phyloP scores from a whole-genome alignment of 2,797 vertebrate species.

The Furcifer pardalis region DNA sequence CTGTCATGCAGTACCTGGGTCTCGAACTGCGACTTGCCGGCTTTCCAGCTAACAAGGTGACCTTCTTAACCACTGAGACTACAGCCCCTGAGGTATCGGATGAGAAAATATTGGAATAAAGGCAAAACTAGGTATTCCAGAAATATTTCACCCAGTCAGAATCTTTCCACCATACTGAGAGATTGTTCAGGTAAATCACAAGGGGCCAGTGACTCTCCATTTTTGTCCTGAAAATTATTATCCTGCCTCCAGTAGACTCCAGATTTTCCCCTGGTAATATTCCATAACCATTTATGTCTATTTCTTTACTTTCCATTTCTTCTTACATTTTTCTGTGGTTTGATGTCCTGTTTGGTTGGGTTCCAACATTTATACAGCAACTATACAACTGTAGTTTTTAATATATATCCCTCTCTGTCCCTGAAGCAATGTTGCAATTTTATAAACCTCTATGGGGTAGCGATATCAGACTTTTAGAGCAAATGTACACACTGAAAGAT shows the following conservation, averaged over 20 bases:
- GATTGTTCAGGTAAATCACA: neutral
- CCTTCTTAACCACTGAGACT: too few species aligned
- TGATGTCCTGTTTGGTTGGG: neutral
- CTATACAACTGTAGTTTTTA: neutral
- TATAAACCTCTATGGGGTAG: too few species aligned
- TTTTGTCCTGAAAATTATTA: neutral
- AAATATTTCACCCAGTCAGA: neutral
- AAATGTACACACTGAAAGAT: too few species aligned
- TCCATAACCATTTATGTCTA: neutral
- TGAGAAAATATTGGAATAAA: conserved; percentile 19
- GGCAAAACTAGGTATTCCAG: conserved; percentile 8
- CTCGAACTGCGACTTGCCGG: too few species aligned
- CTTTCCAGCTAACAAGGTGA: too few species aligned
- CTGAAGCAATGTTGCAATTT: neutral
- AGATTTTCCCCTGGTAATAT: neutral
- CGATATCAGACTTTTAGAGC: neutral
- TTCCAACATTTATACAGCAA: neutral
- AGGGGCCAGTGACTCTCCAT: neutral
- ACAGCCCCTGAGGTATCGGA: neutral
- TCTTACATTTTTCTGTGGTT: neutral
- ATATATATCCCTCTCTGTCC: too few species aligned
- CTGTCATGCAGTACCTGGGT: too few species aligned
- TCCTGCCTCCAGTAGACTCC: neutral
- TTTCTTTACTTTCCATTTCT: neutral
- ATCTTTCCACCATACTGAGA: neutral